phyloP scores from a whole-genome alignment of 2,797 vertebrate genomes.

The Schizothorax lantsangensis region DNA sequence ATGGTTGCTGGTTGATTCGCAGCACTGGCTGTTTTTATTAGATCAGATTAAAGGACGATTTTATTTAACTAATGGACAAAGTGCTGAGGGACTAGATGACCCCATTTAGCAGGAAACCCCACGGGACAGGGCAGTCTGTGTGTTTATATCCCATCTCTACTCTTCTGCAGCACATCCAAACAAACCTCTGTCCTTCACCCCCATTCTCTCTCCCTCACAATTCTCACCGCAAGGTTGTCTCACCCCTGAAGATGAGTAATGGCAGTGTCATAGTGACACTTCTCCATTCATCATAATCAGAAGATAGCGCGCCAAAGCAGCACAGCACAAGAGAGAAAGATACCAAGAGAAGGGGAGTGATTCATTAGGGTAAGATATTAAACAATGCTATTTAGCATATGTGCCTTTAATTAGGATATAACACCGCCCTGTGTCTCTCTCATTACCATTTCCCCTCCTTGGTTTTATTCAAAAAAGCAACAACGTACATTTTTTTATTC shows the following conservation, averaged over 20 bases:
- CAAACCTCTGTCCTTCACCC: constrained; percentile 46
- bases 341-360: constrained; percentile 60
- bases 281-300: constrained; percentile 83
- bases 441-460: constrained; percentile 25
- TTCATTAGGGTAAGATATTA: constrained; percentile 76
- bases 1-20: constrained; percentile 1
- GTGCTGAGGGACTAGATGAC: constrained; percentile 43
- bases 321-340: neutral
- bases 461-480: neutral
- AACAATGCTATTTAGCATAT: constrained; percentile 74
- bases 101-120: constrained; percentile 43
- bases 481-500: neutral
- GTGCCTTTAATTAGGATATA: constrained; percentile 77
- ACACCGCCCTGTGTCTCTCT: constrained; percentile 67
- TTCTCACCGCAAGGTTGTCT: constrained; percentile 69
- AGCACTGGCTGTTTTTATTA: constrained; percentile 45
- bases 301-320: constrained; percentile 54
- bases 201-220: constrained; percentile 40
- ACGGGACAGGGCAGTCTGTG: constrained; percentile 8
- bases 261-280: constrained; percentile 78
- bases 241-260: constrained; percentile 81
- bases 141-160: neutral
- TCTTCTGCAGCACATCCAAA: constrained; percentile 28
- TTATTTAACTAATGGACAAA: constrained; percentile 56
- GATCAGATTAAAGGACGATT: constrained; percentile 48